Conservation (phyloP, 2,888 invertebrate species). For the Mechanitis mazaeus region DNA sequence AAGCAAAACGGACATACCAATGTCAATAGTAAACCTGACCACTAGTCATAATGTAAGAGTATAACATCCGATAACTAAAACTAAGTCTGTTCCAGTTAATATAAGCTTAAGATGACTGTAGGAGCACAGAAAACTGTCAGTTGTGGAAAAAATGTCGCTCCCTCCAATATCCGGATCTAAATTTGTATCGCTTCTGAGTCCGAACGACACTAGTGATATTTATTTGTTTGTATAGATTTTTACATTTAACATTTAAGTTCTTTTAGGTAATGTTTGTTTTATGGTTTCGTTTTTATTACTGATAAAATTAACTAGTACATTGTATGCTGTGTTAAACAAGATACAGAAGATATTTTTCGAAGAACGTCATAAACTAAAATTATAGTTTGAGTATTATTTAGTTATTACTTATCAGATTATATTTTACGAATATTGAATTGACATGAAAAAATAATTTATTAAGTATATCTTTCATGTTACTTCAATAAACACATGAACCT, state of each 20-base stretch:
- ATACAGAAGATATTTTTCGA: too few species aligned
- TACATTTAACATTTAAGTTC: constrained; percentile 13
- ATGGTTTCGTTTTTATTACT: neutral
- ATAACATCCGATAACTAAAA: too few species aligned
- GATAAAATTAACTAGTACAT: too few species aligned
- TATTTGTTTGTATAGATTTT: constrained; percentile 19
- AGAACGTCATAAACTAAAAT: too few species aligned
- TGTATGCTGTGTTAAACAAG: too few species aligned
- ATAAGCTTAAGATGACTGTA: constrained; percentile 39
- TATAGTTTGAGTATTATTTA: neutral
- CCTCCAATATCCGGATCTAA: constrained; percentile 67
- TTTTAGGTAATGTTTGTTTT: constrained; percentile 8
- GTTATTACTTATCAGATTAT: neutral
- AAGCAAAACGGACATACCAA: too few species aligned
- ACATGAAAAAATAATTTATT: neutral
- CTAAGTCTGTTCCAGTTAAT: constrained; percentile 17
- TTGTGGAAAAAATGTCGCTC: constrained; percentile 51
- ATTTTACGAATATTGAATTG: neutral
- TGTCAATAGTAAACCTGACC: too few species aligned
- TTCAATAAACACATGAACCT: too few species aligned
- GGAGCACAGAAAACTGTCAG: constrained; percentile 34
- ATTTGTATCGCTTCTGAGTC: constrained; percentile 47
- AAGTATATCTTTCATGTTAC: too few species aligned
- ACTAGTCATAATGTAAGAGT: too few species aligned
- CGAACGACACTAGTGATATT: constrained; percentile 47